A percentile compares a stretch with the other conserved stretches of the same genome.
Evolutionary conservation across 2,113 vertebrate species (phyloP).

Genomic region (Vidua macroura): DNA sequence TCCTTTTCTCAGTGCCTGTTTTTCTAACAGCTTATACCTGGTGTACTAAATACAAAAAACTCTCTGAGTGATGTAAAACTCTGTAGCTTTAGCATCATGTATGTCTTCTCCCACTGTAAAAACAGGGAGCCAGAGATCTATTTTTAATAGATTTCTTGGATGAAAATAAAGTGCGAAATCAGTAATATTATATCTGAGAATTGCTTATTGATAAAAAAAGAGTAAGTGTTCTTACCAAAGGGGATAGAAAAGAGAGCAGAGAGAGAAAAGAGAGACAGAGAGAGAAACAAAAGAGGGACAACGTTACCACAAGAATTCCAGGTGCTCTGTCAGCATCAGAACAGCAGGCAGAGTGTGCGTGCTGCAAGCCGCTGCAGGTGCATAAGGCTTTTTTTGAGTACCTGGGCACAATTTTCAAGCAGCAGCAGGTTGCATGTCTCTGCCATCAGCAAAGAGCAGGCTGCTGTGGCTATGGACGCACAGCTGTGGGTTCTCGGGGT

Average conservation of each 20-base stretch:
- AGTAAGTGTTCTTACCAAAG: accelerated
- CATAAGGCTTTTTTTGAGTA: accelerated
- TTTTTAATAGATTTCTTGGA: neutral
- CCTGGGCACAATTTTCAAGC: neutral
- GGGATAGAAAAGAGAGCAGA: neutral
- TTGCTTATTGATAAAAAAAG: neutral
- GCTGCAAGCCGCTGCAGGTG: accelerated
- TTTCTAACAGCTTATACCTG: neutral
- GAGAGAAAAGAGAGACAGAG: neutral
- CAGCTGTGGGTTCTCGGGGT: neutral
- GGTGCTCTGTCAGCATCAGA: neutral
- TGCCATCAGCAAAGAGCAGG: neutral
- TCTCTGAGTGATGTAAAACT: neutral
- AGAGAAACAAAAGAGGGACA: neutral
- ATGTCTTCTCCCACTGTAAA: neutral
- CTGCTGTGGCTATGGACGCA: accelerated
- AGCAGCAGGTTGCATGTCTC: too few species aligned
- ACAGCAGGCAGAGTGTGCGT: neutral
- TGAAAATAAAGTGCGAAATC: neutral
- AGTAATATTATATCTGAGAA: neutral
- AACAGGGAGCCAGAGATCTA: neutral
- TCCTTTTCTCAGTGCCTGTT: neutral
- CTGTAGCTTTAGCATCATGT: neutral
- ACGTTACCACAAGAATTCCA: too few species aligned
- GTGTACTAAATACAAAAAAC: neutral